These are phyloP conservation scores for Propithecus perrieri DNA, from an alignment of 2,797 vertebrate genomes.

Conservation along the genomic window DNA sequence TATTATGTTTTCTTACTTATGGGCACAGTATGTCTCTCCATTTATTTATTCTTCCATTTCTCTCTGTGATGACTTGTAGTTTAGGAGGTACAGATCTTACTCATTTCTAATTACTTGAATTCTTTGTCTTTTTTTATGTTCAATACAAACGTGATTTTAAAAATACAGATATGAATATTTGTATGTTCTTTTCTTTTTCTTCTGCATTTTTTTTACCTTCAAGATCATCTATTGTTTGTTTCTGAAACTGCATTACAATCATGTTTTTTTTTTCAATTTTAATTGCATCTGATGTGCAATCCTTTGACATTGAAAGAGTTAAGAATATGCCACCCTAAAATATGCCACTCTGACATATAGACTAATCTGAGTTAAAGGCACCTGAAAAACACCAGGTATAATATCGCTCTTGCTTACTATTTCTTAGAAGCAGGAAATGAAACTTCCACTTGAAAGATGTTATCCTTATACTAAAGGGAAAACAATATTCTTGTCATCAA, in stretches of 20 bases:
- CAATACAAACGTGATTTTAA: not conserved
- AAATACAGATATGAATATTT: not conserved
- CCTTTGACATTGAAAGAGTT: not conserved
- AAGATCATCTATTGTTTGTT: not conserved
- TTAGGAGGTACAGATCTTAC: not conserved
- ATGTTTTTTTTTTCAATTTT: not conserved
- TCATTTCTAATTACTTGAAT: not conserved
- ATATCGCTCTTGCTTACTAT: not conserved
- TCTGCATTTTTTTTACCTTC: not conserved
- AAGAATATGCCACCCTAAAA: not conserved
- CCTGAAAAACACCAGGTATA: not conserved
- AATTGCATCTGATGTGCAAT: not conserved
- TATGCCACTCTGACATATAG: not conserved
- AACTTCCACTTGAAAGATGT: not conserved
- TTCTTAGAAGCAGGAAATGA: not conserved
- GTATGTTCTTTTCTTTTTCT: not conserved
- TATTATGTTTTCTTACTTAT: not conserved
- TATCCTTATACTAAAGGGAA: not conserved
- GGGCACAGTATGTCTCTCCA: not conserved
- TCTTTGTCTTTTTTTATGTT: not conserved
- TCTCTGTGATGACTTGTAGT: not conserved
- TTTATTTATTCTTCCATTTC: not conserved
- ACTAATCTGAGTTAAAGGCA: not conserved
- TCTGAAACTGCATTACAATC: not conserved
- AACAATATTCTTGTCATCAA: not conserved